Evolutionary conservation across 2,888 invertebrate species (phyloP).

Genomic region (Nymphalis urticae): DNA sequence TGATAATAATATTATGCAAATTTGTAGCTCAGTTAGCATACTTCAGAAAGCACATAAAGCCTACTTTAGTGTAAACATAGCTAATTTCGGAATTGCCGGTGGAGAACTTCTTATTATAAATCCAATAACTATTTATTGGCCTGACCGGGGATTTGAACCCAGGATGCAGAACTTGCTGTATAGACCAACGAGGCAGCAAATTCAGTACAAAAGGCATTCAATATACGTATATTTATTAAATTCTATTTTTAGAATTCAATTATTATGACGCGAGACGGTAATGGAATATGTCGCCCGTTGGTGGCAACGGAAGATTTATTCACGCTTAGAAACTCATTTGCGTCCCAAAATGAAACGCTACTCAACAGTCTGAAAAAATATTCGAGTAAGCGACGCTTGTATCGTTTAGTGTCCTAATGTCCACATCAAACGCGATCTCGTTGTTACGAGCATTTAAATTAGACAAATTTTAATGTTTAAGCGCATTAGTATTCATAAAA

Average conservation of each 20-base stretch:
- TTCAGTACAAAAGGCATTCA: too few species aligned
- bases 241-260: constrained; percentile 1
- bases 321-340: constrained; percentile 76
- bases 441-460: constrained; percentile 1
- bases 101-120: too few species aligned
- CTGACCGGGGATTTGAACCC: too few species aligned
- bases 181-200: too few species aligned
- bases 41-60: too few species aligned
- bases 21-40: too few species aligned
- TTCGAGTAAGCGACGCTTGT: constrained; percentile 48
- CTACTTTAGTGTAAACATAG: too few species aligned
- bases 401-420: constrained; percentile 67
- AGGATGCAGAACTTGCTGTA: too few species aligned
- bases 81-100: too few species aligned
- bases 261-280: constrained; percentile 8
- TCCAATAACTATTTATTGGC: too few species aligned
- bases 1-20: too few species aligned
- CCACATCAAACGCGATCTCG: constrained; percentile 54
- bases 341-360: constrained; percentile 69
- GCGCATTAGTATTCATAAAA: neutral
- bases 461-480: neutral
- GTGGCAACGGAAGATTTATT: constrained; percentile 45
- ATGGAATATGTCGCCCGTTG: constrained; percentile 7
- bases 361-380: constrained; percentile 75
- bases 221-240: neutral